These are phyloP conservation scores for Lasioglossum figueresi DNA, from an alignment of 2,888 invertebrate species.

Conservation along the genomic window DNA sequence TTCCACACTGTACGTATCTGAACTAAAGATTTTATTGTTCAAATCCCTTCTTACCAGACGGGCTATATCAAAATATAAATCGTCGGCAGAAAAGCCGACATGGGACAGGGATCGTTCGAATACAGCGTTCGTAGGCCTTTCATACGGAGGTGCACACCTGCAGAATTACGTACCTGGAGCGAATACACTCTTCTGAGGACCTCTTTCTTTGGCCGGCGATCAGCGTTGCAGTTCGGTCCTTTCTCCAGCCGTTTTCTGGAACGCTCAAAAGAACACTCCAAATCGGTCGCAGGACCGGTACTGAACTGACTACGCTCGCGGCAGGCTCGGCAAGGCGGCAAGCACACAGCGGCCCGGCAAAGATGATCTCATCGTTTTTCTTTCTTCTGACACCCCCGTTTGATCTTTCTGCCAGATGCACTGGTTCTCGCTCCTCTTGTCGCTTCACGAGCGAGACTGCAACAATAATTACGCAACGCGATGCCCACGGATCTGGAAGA, in stretches of 20 bases:
- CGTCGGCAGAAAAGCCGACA: neutral
- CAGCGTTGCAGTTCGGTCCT: constrained; percentile 23
- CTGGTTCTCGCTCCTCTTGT: constrained; percentile 42
- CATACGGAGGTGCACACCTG: constrained; percentile 18
- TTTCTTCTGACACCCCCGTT: constrained; percentile 75
- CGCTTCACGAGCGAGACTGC: constrained; percentile 21
- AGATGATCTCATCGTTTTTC: constrained; percentile 79
- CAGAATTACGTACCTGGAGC: constrained; percentile 45
- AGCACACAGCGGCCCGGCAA: constrained; percentile 30
- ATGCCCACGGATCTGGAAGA: constrained; percentile 7
- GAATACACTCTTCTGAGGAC: constrained; percentile 18
- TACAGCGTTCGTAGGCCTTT: neutral
- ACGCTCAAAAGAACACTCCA: constrained; percentile 67
- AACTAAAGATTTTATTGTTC: neutral
- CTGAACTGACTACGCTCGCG: constrained; percentile 73
- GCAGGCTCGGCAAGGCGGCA: constrained; percentile 27
- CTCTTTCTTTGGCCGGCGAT: constrained; percentile 28
- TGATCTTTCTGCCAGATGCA: constrained; percentile 76
- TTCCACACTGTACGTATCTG: neutral
- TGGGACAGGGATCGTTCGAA: neutral
- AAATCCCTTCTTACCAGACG: too few species aligned
- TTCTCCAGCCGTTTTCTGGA: constrained; percentile 43
- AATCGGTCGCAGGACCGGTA: constrained; percentile 76
- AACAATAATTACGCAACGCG: constrained; percentile 61
- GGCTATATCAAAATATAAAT: too few species aligned